Percentiles rank a stretch among this genome's conserved stretches.
Evolutionary conservation across 2,113 vertebrate genomes (phyloP).

Genomic region (Myiagra hebetior): DNA sequence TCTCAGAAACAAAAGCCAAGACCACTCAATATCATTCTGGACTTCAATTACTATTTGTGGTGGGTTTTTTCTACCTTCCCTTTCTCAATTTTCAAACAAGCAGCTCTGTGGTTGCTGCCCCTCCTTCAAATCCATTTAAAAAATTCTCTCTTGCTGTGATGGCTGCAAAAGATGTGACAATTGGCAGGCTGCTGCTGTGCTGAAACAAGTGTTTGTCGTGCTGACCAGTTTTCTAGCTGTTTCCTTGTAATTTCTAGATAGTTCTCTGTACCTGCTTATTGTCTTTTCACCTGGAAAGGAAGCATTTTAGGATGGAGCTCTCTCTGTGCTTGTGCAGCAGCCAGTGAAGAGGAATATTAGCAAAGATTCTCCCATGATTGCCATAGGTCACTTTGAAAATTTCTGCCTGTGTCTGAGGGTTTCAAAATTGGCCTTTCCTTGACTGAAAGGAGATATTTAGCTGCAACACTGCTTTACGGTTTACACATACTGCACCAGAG

Average conservation of each 20-base stretch:
- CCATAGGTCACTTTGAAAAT: background rate
- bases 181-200: background rate
- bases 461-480: background rate
- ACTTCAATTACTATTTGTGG: background rate
- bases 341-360: background rate
- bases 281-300: background rate
- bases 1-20: background rate
- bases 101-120: background rate
- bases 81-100: constrained; percentile 6
- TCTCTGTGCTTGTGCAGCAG: background rate
- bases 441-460: background rate
- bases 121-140: constrained; percentile 15
- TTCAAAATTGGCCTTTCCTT: background rate
- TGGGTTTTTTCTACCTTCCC: background rate
- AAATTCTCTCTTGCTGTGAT: constrained; percentile 15
- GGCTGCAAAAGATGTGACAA: constrained; percentile 22
- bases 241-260: background rate
- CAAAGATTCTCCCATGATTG: background rate
- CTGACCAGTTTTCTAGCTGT: background rate
- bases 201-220: background rate
- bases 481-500: background rate
- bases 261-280: background rate
- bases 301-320: background rate
- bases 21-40: background rate
- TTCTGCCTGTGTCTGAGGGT: background rate